These are phyloP conservation scores for Caloenas nicobarica DNA, from an alignment of 2,113 vertebrate genomes.

Conservation along the genomic window DNA sequence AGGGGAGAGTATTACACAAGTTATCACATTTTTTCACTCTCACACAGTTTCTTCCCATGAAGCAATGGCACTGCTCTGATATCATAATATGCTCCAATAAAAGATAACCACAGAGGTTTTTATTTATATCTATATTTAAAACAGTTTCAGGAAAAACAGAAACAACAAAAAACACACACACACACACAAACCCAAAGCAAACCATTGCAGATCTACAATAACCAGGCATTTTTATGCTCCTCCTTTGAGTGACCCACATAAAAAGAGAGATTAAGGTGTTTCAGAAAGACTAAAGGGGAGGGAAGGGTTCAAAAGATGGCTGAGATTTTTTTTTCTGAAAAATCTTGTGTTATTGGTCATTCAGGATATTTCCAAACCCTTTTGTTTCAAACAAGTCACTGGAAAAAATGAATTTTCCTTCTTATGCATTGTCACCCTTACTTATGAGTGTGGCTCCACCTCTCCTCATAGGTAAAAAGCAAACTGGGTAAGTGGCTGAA, in stretches of 20 bases:
- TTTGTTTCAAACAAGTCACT: background rate
- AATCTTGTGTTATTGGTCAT: background rate
- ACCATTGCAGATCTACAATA: background rate
- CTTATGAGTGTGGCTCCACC: background rate
- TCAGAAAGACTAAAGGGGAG: background rate
- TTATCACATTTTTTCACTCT: background rate
- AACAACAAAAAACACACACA: no score
- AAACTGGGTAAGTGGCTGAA: background rate
- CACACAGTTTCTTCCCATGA: background rate
- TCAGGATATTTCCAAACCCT: background rate
- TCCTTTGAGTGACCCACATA: background rate
- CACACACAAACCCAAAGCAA: background rate
- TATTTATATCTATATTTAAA: background rate
- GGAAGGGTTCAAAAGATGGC: background rate
- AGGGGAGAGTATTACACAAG: background rate
- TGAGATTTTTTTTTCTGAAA: no score
- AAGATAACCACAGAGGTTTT: background rate
- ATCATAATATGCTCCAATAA: background rate
- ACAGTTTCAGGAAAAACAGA: background rate
- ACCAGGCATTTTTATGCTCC: background rate
- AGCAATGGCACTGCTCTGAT: background rate
- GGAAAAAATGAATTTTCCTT: background rate
- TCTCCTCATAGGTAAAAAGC: background rate
- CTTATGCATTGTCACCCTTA: background rate
- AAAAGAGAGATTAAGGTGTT: background rate